phyloP scores from a whole-genome alignment of 2,888 invertebrate species.

The Apeira syringaria region DNA sequence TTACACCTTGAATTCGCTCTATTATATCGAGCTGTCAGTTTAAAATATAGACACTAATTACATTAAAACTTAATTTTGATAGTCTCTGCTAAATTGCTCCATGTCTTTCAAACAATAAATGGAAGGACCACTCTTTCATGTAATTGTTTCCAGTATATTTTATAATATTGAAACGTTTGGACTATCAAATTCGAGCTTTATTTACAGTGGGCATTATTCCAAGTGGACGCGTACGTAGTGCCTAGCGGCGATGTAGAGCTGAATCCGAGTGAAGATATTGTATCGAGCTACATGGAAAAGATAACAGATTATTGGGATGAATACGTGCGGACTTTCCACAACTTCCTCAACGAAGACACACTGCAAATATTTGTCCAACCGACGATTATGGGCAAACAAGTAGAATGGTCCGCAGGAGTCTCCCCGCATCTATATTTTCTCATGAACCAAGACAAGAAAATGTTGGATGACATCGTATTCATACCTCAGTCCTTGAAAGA shows the following conservation, averaged over 20 bases:
- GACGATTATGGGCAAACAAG: constrained; percentile 91
- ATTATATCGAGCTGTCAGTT: too few species aligned
- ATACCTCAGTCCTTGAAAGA: constrained; percentile 82
- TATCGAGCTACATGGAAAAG: constrained; percentile 83
- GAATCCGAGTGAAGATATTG: constrained; percentile 85
- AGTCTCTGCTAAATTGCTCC: too few species aligned
- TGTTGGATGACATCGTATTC: constrained; percentile 80
- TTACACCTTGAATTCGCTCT: too few species aligned
- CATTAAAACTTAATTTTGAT: too few species aligned
- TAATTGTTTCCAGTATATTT: too few species aligned
- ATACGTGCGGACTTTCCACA: constrained; percentile 86
- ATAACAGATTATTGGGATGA: constrained; percentile 87
- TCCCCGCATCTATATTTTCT: constrained; percentile 89
- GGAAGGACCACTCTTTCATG: too few species aligned
- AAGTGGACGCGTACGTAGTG: constrained; percentile 80
- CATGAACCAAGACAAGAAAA: constrained; percentile 86
- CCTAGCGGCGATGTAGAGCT: constrained; percentile 66
- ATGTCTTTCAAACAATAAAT: too few species aligned
- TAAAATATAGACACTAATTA: too few species aligned
- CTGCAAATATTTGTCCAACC: constrained; percentile 92
- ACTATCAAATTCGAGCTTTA: constrained; percentile 24
- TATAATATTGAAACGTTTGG: too few species aligned
- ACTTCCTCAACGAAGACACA: constrained; percentile 87
- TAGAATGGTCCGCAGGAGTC: constrained; percentile 89
- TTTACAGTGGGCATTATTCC: constrained; percentile 84